These are phyloP conservation scores for Strix aluco DNA, from an alignment of 2,113 vertebrate species.

Conservation along the genomic window DNA sequence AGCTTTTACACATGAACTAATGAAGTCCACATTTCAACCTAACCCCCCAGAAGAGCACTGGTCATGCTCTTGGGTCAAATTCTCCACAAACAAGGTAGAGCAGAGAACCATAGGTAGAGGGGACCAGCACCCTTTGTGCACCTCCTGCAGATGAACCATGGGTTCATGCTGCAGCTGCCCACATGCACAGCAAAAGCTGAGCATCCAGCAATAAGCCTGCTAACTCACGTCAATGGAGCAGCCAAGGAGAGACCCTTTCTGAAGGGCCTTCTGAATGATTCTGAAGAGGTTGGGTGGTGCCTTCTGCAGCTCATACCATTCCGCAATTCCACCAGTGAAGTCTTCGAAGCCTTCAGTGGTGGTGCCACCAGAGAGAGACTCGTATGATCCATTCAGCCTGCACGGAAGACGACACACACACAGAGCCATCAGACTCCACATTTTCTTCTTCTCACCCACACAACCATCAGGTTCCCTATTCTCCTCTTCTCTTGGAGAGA, in stretches of 20 bases:
- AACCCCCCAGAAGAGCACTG: not conserved
- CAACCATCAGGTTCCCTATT: not conserved
- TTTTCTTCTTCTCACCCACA: not conserved
- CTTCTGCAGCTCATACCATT: constrained; percentile 85
- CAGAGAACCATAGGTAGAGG: not conserved
- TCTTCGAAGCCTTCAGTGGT: constrained; percentile 95
- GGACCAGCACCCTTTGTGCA: not conserved
- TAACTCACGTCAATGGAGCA: constrained; percentile 92
- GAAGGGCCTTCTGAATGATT: constrained; percentile 89
- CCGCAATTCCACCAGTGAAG: constrained; percentile 92
- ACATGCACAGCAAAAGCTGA: fast-evolving
- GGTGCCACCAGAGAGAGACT: constrained; percentile 88
- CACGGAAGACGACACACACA: not conserved
- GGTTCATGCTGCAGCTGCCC: too few species aligned
- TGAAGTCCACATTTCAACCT: not conserved
- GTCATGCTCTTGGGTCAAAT: not conserved
- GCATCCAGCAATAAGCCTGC: not conserved
- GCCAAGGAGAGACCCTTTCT: constrained; percentile 88
- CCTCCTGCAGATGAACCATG: not conserved
- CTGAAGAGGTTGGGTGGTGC: constrained; percentile 85
- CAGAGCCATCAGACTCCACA: not conserved
- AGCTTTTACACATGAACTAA: not conserved
- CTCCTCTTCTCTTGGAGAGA: not conserved
- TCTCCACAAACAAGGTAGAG: not conserved
- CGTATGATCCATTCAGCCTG: constrained; percentile 90